These are phyloP conservation scores for Helicolenus hilgendorfi DNA, from an alignment of 2,797 vertebrate species.

Conservation along the genomic window DNA sequence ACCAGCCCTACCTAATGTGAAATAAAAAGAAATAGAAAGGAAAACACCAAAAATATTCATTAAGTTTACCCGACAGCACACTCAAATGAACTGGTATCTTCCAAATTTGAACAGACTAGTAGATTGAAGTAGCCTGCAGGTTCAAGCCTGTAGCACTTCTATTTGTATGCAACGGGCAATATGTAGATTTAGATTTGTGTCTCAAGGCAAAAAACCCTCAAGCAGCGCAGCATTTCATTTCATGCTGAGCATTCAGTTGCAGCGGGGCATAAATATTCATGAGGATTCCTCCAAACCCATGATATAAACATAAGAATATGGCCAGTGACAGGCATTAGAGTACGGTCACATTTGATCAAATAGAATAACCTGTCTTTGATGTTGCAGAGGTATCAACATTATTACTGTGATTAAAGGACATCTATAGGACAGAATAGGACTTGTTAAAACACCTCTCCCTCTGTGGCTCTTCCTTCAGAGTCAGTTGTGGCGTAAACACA, in stretches of 20 bases:
- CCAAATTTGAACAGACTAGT: constrained; percentile 42
- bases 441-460: constrained; percentile 56
- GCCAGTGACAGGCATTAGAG: constrained; percentile 83
- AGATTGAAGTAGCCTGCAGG: constrained; percentile 57
- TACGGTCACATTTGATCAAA: constrained; percentile 83
- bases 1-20: background rate
- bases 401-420: constrained; percentile 77
- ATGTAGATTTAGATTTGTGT: constrained; percentile 85
- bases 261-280: constrained; percentile 85
- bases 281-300: constrained; percentile 73
- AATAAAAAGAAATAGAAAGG: background rate
- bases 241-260: constrained; percentile 80
- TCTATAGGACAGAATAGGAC: constrained; percentile 50
- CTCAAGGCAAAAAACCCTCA: constrained; percentile 83
- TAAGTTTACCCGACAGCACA: background rate
- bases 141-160: constrained; percentile 62
- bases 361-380: constrained; percentile 85
- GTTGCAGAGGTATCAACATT: constrained; percentile 69
- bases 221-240: constrained; percentile 82
- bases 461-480: constrained; percentile 18
- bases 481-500: constrained; percentile 32
- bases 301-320: constrained; percentile 88
- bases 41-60: background rate
- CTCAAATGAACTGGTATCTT: constrained; percentile 35
- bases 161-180: constrained; percentile 82